A percentile compares a stretch with the other conserved stretches of the same genome.
phyloP scores from a whole-genome alignment of 2,113 vertebrate genomes.

The Pituophis catenifer region DNA sequence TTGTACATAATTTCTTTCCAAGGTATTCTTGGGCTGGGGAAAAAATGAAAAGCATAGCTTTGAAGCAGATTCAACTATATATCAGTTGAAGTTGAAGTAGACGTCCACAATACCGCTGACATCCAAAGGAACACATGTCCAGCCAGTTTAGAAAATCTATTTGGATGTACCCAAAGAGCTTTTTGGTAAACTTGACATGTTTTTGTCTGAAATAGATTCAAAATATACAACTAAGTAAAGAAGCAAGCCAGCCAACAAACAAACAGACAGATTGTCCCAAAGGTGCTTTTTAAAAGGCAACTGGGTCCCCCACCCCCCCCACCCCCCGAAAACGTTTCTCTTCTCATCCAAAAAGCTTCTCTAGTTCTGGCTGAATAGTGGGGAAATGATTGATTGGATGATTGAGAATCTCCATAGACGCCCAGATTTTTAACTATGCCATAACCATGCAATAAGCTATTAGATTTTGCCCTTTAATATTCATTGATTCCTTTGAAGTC shows the following conservation, averaged over 20 bases:
- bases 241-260: background rate
- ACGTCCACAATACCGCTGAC: background rate
- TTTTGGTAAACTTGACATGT: background rate
- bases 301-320: too few species aligned
- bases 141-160: background rate
- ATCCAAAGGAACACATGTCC: background rate
- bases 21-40: background rate
- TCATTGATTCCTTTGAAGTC: background rate
- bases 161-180: background rate
- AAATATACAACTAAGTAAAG: background rate
- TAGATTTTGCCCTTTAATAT: background rate
- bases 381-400: too few species aligned
- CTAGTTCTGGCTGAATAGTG: too few species aligned
- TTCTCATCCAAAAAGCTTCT: too few species aligned
- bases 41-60: background rate
- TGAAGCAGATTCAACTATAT: background rate
- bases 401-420: too few species aligned
- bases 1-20: background rate
- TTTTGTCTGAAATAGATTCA: background rate
- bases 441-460: background rate
- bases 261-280: background rate
- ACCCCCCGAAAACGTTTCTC: too few species aligned
- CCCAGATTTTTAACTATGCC: background rate
- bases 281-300: too few species aligned
- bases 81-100: background rate